Evolutionary conservation across 2,888 invertebrate genomes (phyloP).

Genomic region (Drosophila nigricruria): DNA sequence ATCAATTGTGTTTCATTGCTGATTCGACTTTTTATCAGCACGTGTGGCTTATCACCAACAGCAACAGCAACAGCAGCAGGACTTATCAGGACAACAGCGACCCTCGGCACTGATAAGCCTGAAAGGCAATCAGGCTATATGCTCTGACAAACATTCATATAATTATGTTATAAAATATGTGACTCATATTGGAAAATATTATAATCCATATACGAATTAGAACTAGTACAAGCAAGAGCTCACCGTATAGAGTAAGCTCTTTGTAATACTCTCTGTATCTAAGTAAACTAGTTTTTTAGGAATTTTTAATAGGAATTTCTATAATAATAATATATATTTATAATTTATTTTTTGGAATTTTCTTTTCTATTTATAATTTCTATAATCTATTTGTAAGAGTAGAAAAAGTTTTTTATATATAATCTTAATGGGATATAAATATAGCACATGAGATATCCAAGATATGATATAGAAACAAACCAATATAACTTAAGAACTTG

Average conservation of each 20-base stretch:
- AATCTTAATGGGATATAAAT: too few species aligned
- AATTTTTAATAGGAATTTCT: too few species aligned
- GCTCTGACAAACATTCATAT: background rate
- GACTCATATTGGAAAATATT: background rate
- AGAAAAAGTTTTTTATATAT: too few species aligned
- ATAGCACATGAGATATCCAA: too few species aligned
- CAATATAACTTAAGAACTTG: too few species aligned
- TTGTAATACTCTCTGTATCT: background rate
- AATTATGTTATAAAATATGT: background rate
- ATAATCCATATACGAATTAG: background rate
- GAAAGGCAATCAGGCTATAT: background rate
- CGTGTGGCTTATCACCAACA: conserved; percentile 44
- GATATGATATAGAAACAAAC: too few species aligned
- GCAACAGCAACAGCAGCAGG: conserved; percentile 36
- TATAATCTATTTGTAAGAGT: too few species aligned
- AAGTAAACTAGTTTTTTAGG: too few species aligned
- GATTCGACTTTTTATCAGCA: conserved; percentile 62
- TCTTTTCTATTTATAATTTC: too few species aligned
- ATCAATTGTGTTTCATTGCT: conserved; percentile 42
- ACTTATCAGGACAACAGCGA: conserved; percentile 41
- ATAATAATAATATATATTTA: too few species aligned
- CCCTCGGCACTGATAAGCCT: conserved; percentile 52
- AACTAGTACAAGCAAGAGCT: too few species aligned
- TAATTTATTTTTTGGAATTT: too few species aligned
- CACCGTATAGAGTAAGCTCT: background rate